Percentiles rank a stretch among this genome's conserved stretches.
These are phyloP conservation scores for Andrena trimmerana DNA, from an alignment of 2,888 invertebrate species.

Conservation along the genomic window DNA sequence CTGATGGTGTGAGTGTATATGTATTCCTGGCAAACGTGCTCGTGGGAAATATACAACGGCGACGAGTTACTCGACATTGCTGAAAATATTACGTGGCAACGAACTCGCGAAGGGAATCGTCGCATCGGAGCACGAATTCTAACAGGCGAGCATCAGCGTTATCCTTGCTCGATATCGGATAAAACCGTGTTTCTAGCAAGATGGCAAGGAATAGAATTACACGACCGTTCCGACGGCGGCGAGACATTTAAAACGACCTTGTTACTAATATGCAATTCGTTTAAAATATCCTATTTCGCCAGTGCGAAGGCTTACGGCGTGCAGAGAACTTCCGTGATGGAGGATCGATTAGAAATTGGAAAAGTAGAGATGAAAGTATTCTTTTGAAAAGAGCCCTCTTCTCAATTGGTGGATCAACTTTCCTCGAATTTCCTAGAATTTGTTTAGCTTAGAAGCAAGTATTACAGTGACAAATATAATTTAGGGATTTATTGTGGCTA, in stretches of 20 bases:
- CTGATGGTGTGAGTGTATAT: neutral
- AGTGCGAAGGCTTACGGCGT: neutral
- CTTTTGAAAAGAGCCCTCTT: neutral
- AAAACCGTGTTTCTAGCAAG: slow-evolving; percentile 21
- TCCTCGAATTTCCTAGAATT: no score
- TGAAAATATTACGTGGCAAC: slow-evolving; percentile 42
- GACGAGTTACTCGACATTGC: slow-evolving; percentile 15
- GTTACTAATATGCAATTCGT: slow-evolving; percentile 55
- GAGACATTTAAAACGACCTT: slow-evolving; percentile 38
- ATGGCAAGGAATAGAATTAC: slow-evolving; percentile 42
- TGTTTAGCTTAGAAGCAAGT: no score
- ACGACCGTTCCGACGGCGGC: slow-evolving; percentile 30
- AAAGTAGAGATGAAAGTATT: neutral
- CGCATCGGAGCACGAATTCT: slow-evolving; percentile 16
- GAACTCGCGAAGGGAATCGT: slow-evolving; percentile 36
- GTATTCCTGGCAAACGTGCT: slow-evolving; percentile 34
- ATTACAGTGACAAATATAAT: no score
- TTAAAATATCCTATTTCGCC: slow-evolving; percentile 49
- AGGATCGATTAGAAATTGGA: neutral
- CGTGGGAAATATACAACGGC: slow-evolving; percentile 13
- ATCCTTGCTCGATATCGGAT: slow-evolving; percentile 36
- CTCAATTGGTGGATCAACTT: neutral
- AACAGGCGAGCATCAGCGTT: neutral
- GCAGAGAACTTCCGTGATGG: slow-evolving; percentile 6
- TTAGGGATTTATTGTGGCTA: no score